A percentile compares a stretch with the other conserved stretches of the same genome.
Evolutionary conservation across 2,113 vertebrate genomes (phyloP).

Genomic region (Rhinoderma darwinii): DNA sequence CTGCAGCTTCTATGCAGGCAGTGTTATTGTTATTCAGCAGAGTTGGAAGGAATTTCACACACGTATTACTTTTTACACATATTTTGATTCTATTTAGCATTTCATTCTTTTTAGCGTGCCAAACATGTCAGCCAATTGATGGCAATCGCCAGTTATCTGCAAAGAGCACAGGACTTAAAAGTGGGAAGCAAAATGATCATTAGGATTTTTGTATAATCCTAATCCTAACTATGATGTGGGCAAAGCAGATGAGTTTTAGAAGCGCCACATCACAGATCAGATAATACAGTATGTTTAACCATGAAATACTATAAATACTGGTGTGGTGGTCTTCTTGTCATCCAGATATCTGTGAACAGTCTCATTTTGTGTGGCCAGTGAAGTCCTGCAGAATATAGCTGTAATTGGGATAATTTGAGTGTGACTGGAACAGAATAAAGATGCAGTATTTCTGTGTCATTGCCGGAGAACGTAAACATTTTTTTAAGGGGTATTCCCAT

Average conservation of each 20-base stretch:
- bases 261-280: neutral
- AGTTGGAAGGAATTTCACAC: neutral
- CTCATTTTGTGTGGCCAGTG: neutral
- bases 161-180: neutral
- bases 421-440: too few relatives aligned
- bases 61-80: neutral
- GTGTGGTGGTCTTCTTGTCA: neutral
- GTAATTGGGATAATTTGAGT: too few relatives aligned
- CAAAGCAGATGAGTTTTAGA: neutral
- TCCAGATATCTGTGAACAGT: neutral
- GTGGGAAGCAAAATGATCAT: neutral
- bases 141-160: neutral
- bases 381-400: too few relatives aligned
- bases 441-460: too few relatives aligned
- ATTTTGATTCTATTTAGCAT: neutral
- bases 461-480: too few relatives aligned
- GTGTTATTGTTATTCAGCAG: conserved; percentile 8
- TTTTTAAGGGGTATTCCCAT: too few relatives aligned
- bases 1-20: neutral
- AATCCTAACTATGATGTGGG: neutral
- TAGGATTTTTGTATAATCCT: neutral
- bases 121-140: neutral
- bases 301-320: neutral
- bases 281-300: neutral
- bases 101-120: neutral